Evolutionary conservation across 2,888 invertebrate species (phyloP).

Genomic region (Lochmaea crataegi): DNA sequence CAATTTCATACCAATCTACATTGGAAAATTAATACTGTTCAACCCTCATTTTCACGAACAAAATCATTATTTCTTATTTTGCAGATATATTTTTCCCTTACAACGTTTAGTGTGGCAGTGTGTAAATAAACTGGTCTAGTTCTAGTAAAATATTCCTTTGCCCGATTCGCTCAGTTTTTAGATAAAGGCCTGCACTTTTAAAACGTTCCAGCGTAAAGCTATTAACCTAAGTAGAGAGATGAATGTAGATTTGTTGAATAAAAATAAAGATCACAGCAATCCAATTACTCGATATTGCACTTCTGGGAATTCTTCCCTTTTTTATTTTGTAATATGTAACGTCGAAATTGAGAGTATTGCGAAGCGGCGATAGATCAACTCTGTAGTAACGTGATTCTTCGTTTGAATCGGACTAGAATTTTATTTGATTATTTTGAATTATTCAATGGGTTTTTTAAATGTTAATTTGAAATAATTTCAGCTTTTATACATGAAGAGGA

Average conservation of each 20-base stretch:
- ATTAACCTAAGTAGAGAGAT: slow-evolving; percentile 35
- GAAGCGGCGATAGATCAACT: neutral
- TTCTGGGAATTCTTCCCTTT: slow-evolving; percentile 23
- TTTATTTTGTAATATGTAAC: neutral
- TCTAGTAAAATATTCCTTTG: slow-evolving; percentile 23
- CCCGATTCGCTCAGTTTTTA: slow-evolving; percentile 17
- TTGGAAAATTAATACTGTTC: too few species aligned
- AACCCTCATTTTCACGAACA: too few species aligned
- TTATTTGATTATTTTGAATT: neutral
- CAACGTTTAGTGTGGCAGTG: too few species aligned
- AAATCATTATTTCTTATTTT: too few species aligned
- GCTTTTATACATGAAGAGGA: too few species aligned
- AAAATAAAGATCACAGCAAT: slow-evolving; percentile 39
- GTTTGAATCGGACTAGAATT: neutral
- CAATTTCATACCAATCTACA: too few species aligned
- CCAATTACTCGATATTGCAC: slow-evolving; percentile 37
- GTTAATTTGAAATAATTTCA: too few species aligned
- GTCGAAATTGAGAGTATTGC: neutral
- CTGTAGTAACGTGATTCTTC: neutral
- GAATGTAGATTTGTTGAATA: slow-evolving; percentile 33
- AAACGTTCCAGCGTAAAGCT: slow-evolving; percentile 32
- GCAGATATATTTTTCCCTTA: too few species aligned
- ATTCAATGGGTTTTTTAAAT: neutral
- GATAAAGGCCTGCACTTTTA: slow-evolving; percentile 27
- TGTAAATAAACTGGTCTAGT: neutral